Conservation (phyloP, 1,140 invertebrate genomes). For the Zophobas atratus region DNA sequence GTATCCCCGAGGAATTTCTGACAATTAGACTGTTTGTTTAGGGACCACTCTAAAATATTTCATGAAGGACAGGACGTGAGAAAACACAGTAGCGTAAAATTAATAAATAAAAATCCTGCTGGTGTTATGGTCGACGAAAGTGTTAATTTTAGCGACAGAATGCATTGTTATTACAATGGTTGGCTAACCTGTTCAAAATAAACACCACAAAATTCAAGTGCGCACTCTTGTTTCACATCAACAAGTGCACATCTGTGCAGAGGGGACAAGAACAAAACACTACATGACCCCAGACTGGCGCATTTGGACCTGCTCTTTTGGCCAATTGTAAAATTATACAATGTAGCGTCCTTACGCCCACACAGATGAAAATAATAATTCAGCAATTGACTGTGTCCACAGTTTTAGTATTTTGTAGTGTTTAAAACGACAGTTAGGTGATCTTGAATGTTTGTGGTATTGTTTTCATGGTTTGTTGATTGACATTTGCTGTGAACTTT, state of each 20-base stretch:
- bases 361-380: conserved; percentile 4
- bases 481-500: too few species aligned
- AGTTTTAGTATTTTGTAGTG: neutral
- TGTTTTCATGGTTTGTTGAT: neutral
- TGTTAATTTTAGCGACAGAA: conserved; percentile 31
- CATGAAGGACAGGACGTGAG: conserved; percentile 26
- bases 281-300: conserved; percentile 27
- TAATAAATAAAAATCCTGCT: conserved; percentile 30
- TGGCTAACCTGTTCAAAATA: conserved; percentile 46
- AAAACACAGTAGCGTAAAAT: conserved; percentile 19
- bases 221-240: conserved; percentile 44
- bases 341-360: conserved; percentile 16
- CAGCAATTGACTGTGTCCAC: neutral
- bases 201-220: conserved; percentile 45
- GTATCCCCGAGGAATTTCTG: conserved; percentile 40
- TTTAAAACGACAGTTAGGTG: too few species aligned
- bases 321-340: conserved; percentile 27
- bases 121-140: conserved; percentile 5
- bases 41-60: conserved; percentile 43
- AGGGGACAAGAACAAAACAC: conserved; percentile 42
- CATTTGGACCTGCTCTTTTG: conserved; percentile 30
- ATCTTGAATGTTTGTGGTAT: neutral
- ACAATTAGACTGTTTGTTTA: conserved; percentile 46
- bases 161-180: conserved; percentile 47
- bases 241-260: conserved; percentile 47